Evolutionary conservation across 2,113 vertebrate genomes (phyloP), one percentile per base, ranked within the genome.

Genomic region (Ammodramus savannarum): DNA sequence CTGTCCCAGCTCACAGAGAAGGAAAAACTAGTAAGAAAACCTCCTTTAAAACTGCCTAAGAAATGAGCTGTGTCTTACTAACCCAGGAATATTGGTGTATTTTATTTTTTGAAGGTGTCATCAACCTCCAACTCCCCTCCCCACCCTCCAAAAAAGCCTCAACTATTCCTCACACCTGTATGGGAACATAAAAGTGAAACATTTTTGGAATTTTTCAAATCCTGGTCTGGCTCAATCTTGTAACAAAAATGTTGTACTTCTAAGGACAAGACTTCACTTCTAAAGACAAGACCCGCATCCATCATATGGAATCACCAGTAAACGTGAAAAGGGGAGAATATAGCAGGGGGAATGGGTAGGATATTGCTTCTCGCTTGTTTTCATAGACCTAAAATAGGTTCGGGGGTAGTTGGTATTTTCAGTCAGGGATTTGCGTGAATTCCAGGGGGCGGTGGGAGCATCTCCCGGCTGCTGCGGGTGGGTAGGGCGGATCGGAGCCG

Each of bases 311-410:
- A 44, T 66, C 18, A 29, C 23, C 59, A 38, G 19, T 62, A 4
- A 46, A 77, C 85, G 27, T 54, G 10, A 13, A 14, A 46, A 54
- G 73, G 16, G 9, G 29, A 29, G 66, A 26, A 22, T n/a, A 9
- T 11, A 38, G 21, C 39, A 19, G 25, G 29, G 7, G 16, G n/a
- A 43, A 32, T 14, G 57, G n/a, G 23, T 1, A 11, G 34, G 19
- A 15, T 78, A 13, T 65, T 72, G 11, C 10, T 52, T 15, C 12
- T 72, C 0, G 0, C 16, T 20, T 52, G 49, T 39, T 84, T 77
- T 44, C 11, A 0, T 23, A 9, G 9, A 20, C 4, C 10, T 39
- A 20, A 7, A 13, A 4, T 9, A 5, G 3, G 1, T 63, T 27
- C 7, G 4, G 67, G 20, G 4, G 1, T 18, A 7, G 21, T 22